Percentiles rank a stretch among this genome's conserved stretches.
These are phyloP conservation scores for Danio rerio DNA, from an alignment of 2,113 vertebrate species.

Conservation along the genomic window GRCz12tu NC_133197.1:22999001-22999500, in stretches of 20 bases:
- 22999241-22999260: constrained; percentile 53
- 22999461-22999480: constrained; percentile 44
- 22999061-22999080: neutral
- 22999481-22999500: constrained; percentile 62
- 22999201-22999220: constrained; percentile 23
- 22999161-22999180: constrained; percentile 14
- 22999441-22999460: constrained; percentile 71
- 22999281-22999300: constrained; percentile 2
- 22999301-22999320: constrained; percentile 22
- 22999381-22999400: constrained; percentile 73
- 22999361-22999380: constrained; percentile 63
- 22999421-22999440: constrained; percentile 62
- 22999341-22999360: constrained; percentile 65
- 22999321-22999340: constrained; percentile 46
- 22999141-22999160: constrained; percentile 41
- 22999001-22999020: neutral
- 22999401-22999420: constrained; percentile 61
- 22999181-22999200: constrained; percentile 5
- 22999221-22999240: constrained; percentile 40
- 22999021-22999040: neutral
- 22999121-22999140: neutral
- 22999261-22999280: constrained; percentile 8
- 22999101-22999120: neutral
- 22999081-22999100: neutral
- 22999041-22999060: neutral